Percentiles rank a stretch among this genome's conserved stretches.
phyloP scores from a whole-genome alignment of 35 echinoderm and acorn worm genomes.

The Strongylocentrotus purpuratus region DNA sequence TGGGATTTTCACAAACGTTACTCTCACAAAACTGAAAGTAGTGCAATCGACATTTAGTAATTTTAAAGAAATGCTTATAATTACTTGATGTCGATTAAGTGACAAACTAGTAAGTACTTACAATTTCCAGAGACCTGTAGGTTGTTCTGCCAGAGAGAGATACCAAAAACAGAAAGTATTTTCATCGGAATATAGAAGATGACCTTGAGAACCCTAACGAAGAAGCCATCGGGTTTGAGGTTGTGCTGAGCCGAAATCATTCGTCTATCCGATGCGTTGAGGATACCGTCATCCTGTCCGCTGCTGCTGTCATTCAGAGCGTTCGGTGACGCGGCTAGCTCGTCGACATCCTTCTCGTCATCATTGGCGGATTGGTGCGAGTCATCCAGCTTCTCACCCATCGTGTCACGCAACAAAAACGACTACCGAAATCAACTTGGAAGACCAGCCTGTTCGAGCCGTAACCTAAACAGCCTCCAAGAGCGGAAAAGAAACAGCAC shows the following conservation, averaged over 20 bases:
- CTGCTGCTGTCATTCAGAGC: background rate
- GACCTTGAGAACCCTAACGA: background rate
- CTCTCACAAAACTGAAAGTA: background rate
- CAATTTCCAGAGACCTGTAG: conserved; percentile 15
- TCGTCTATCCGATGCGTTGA: background rate
- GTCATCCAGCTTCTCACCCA: conserved; percentile 41
- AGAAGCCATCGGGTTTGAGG: background rate
- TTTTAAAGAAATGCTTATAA: background rate
- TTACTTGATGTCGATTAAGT: background rate
- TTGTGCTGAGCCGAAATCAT: conserved; percentile 10
- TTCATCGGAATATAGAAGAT: conserved; percentile 23
- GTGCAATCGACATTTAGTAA: background rate
- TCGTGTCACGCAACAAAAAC: background rate
- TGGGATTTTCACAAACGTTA: too few species aligned
- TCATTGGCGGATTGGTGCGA: conserved; percentile 4
- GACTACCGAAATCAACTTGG: too few species aligned
- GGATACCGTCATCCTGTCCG: background rate
- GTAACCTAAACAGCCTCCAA: background rate
- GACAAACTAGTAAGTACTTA: background rate
- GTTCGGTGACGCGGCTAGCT: background rate
- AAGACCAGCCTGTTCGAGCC: background rate
- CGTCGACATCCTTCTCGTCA: background rate
- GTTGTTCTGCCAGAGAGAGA: background rate
- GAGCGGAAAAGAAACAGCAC: background rate
- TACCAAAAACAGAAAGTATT: conserved; percentile 20